A percentile compares a stretch with the other conserved stretches of the same genome.
Conservation (phyloP, 2,797 vertebrate genomes). For the Cuniculus paca region DNA sequence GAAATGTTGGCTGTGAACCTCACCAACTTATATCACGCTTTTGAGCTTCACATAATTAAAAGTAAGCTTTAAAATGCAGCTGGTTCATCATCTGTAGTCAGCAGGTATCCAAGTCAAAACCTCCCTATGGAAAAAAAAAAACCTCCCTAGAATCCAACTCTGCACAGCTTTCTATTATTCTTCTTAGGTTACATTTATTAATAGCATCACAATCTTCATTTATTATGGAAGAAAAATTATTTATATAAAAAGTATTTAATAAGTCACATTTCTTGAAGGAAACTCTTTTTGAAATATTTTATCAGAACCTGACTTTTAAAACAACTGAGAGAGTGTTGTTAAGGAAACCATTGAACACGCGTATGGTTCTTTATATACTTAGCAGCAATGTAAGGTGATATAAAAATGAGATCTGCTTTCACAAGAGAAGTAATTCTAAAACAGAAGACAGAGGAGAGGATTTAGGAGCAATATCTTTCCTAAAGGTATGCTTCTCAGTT, state of each 20-base stretch:
- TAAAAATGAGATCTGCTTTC: constrained; percentile 30
- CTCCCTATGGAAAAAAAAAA: background rate
- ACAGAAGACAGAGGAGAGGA: background rate
- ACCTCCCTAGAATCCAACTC: background rate
- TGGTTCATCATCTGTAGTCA: background rate
- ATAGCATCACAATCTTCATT: background rate
- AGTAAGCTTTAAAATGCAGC: background rate
- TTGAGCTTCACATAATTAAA: constrained; percentile 29
- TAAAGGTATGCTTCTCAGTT: background rate
- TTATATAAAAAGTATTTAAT: background rate
- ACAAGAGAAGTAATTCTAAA: background rate
- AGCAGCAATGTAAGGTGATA: background rate
- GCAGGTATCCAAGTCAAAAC: background rate
- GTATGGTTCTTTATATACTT: background rate
- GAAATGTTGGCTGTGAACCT: background rate
- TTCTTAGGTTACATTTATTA: background rate
- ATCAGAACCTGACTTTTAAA: background rate
- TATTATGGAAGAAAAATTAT: constrained; percentile 1
- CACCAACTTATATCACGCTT: background rate
- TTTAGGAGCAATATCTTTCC: background rate
- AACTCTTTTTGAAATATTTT: background rate
- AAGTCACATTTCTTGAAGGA: constrained; percentile 37
- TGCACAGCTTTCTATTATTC: background rate
- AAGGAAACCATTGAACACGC: background rate
- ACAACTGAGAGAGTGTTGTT: background rate